Percentiles rank a stretch among this genome's conserved stretches.
Conservation (phyloP, 2,888 invertebrate genomes). For the Meta bourneti region DNA sequence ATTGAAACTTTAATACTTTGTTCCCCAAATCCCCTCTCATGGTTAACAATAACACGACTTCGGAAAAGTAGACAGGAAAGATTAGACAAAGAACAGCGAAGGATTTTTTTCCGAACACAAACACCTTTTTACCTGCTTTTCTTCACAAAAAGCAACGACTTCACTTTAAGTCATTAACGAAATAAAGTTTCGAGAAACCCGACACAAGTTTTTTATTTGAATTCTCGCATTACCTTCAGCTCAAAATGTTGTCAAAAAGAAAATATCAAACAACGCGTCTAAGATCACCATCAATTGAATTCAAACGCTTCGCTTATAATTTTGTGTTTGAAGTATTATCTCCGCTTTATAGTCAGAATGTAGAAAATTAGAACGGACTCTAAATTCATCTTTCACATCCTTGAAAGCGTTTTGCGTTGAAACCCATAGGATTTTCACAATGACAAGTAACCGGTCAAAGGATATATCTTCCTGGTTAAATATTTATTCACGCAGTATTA, state of each 20-base stretch:
- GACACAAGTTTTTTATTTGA: neutral
- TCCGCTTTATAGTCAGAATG: neutral
- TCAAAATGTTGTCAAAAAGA: neutral
- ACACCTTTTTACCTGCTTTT: too few species aligned
- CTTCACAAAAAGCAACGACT: neutral
- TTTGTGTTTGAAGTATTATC: neutral
- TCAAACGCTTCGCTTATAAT: neutral
- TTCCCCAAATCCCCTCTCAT: too few species aligned
- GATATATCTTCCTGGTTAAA: slow-evolving; percentile 5
- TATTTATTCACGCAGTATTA: slow-evolving; percentile 13
- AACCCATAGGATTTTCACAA: slow-evolving; percentile 21
- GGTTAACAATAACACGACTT: too few species aligned
- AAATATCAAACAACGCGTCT: neutral
- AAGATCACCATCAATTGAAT: neutral
- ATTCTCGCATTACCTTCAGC: neutral
- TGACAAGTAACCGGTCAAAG: neutral
- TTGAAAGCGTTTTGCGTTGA: neutral
- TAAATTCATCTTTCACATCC: neutral
- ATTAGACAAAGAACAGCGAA: too few species aligned
- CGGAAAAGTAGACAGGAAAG: too few species aligned
- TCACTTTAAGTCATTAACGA: neutral
- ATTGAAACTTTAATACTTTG: too few species aligned
- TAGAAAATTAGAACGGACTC: neutral
- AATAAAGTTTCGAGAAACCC: neutral
- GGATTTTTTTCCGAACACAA: too few species aligned